Percentiles rank a stretch among this genome's conserved stretches.
Evolutionary conservation across 2,888 invertebrate species (phyloP).

Genomic region (Toxonevra muliebris): DNA sequence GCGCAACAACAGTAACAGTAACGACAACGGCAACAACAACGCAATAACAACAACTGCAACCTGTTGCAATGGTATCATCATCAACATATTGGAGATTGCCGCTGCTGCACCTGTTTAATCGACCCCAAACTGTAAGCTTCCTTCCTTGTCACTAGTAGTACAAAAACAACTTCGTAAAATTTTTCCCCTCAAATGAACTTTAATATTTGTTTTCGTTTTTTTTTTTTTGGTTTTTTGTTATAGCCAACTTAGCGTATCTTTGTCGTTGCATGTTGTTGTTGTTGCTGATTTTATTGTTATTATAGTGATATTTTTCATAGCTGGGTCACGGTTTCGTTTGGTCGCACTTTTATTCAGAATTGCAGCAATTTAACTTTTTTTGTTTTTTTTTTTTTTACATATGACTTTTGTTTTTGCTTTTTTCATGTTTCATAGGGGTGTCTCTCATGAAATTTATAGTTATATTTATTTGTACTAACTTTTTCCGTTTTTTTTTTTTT

Average conservation of each 20-base stretch:
- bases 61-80: background rate
- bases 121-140: background rate
- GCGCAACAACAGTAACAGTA: no score
- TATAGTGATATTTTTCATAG: slow-evolving; percentile 29
- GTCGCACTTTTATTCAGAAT: slow-evolving; percentile 10
- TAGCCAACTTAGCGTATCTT: background rate
- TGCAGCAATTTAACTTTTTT: slow-evolving; percentile 20
- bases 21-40: no score
- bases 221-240: slow-evolving; percentile 18
- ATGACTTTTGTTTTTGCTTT: slow-evolving; percentile 18
- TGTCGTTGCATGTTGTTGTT: no score
- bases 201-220: slow-evolving; percentile 5
- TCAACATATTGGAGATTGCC: background rate
- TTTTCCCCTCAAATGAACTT: background rate
- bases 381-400: slow-evolving; percentile 24
- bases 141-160: background rate
- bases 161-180: slow-evolving; percentile 1
- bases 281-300: no score
- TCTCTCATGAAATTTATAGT: slow-evolving; percentile 17
- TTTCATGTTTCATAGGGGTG: slow-evolving; percentile 2
- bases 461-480: slow-evolving; percentile 13
- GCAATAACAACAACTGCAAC: background rate
- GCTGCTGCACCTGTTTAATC: slow-evolving; percentile 20
- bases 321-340: slow-evolving; percentile 41
- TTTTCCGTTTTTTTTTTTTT: slow-evolving; percentile 6